phyloP scores from a whole-genome alignment of 2,888 invertebrate genomes.

The Volucella bombylans region DNA sequence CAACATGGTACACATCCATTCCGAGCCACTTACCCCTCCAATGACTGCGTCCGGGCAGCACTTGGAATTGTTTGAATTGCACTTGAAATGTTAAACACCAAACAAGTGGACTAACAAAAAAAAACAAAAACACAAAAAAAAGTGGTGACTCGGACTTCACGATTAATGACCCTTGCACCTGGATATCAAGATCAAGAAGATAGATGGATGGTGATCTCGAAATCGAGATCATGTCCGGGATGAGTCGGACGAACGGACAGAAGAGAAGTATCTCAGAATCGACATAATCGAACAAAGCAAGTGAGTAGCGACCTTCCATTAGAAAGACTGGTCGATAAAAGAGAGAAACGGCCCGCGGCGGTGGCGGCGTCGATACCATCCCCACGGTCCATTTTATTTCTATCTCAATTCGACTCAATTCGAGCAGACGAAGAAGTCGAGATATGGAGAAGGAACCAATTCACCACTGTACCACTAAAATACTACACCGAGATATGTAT shows the following conservation, averaged over 20 bases:
- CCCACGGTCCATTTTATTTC: conserved; percentile 44
- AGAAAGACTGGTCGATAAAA: conserved; percentile 28
- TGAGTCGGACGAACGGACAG: not conserved
- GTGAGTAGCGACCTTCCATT: conserved; percentile 37
- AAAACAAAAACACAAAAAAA: conserved; percentile 16
- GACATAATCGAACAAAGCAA: not conserved
- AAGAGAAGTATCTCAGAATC: not conserved
- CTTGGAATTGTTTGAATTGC: conserved; percentile 71
- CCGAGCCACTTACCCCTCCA: conserved; percentile 51
- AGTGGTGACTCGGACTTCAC: conserved; percentile 30
- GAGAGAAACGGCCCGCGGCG: not conserved
- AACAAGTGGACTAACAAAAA: conserved; percentile 29
- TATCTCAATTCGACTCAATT: conserved; percentile 7
- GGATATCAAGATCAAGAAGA: conserved; percentile 65
- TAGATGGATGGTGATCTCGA: conserved; percentile 45
- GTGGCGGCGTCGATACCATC: conserved; percentile 2
- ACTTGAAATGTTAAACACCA: conserved; percentile 70
- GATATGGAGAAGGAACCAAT: conserved; percentile 51
- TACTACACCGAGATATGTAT: not conserved
- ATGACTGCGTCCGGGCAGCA: conserved; percentile 53
- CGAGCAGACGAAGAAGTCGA: conserved; percentile 11
- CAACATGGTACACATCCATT: conserved; percentile 22
- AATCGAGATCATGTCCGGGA: conserved; percentile 29
- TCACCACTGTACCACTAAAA: conserved; percentile 10
- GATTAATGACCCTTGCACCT: conserved; percentile 73